Evolutionary conservation across 1,140 invertebrate genomes (phyloP), one percentile per base, ranked within the genome.

Genomic region (Brachionus manjavacas): DNA sequence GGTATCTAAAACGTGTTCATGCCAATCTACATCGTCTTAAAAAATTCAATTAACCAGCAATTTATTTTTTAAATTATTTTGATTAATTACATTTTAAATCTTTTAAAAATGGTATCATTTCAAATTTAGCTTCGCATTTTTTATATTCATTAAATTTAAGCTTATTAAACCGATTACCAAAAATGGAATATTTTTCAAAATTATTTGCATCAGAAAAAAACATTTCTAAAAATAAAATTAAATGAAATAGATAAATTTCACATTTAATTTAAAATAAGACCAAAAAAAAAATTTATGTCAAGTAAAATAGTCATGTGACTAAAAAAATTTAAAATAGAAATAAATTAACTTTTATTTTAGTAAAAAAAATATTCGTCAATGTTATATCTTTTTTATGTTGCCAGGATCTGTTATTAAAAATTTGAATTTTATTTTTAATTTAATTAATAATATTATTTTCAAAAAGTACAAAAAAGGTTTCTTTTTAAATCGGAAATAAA

Each of bases 201-300:
- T 76, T 76, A 49, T 76, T 76, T 25, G 41, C 72, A 76, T 76
- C 72, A 25, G 72, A 49, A 76, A 76, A 76, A 49, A 76, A 76
- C 72, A 76, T 76, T 76, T 76, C 25, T 11, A 74, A 74, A 41
- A 16, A 16, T 41, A 49, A 76, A 49, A 7, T 76, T 12, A 14
- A 23, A 25, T 4, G 23, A 46, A 74, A 20, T 74, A 20, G 14
- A 1, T 74, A 23, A 20, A n/a, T n/a, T 43, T 74, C 20, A 12
- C 23, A 4, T 43, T 25, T 74, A 74, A 74, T 49, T 76, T 46
- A 49, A 28, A 31, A 68, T 31, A 14, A 14, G 20, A n/a, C 9
- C 3, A 35, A 68, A 68, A 68, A 31, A 31, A n/a, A 68, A 68
- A 68, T 68, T 68, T 25, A 31, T 31, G 12, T 6, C 66, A 68